Evolutionary conservation across 2,113 vertebrate species (phyloP).

Genomic region (Microtus montanus): DNA sequence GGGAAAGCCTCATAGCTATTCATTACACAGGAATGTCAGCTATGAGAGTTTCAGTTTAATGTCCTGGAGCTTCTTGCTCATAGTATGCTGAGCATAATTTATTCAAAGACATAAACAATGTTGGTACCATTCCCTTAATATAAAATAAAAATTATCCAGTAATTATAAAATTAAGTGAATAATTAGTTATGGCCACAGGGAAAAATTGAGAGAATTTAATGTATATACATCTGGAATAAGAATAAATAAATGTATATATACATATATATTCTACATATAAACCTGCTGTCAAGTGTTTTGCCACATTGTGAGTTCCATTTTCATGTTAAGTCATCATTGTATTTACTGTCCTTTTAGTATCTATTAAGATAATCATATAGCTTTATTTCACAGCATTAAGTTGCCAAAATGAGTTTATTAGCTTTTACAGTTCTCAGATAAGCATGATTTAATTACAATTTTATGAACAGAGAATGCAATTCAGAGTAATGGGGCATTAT

Average conservation of each 20-base stretch:
- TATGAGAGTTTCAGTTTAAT: background rate
- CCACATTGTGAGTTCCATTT: background rate
- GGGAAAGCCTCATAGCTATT: background rate
- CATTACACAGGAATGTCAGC: background rate
- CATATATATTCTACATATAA: background rate
- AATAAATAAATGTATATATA: background rate
- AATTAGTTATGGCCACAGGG: background rate
- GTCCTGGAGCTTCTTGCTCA: background rate
- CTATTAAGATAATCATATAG: background rate
- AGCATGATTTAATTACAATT: conserved; percentile 14
- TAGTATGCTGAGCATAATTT: background rate
- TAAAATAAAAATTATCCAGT: background rate
- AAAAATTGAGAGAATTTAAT: background rate
- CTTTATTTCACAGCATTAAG: background rate
- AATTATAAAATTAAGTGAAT: background rate
- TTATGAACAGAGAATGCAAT: background rate
- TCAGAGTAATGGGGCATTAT: background rate
- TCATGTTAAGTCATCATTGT: background rate
- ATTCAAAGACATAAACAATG: background rate
- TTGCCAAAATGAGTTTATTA: background rate
- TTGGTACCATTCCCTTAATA: background rate
- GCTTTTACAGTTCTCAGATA: background rate
- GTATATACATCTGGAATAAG: background rate
- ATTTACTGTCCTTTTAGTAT: background rate
- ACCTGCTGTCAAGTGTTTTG: background rate